A percentile compares a stretch with the other conserved stretches of the same genome.
These are phyloP conservation scores for Charanyca ferruginea DNA, from an alignment of 2,888 invertebrate species.

Conservation along the genomic window DNA sequence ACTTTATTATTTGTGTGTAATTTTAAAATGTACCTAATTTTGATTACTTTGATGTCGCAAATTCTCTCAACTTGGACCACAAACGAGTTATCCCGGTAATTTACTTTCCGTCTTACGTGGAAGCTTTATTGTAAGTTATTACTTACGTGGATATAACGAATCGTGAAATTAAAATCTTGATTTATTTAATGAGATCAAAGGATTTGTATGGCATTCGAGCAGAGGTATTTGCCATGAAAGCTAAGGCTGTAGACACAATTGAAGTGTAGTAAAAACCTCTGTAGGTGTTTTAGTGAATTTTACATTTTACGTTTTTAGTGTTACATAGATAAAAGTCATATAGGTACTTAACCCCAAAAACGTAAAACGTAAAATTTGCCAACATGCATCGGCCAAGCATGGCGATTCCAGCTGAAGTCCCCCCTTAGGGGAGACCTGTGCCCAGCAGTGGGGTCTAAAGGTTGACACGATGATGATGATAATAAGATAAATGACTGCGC, in stretches of 20 bases:
- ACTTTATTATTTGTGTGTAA: not conserved
- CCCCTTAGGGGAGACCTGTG: no score
- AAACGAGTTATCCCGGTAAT: slow-evolving; percentile 59
- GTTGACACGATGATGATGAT: no score
- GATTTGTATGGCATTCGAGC: not conserved
- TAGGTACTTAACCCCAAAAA: no score
- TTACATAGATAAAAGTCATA: no score
- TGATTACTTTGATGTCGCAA: not conserved
- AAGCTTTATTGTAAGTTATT: slow-evolving; percentile 61
- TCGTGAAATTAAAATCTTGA: slow-evolving; percentile 47
- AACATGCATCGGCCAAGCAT: no score
- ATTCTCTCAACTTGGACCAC: slow-evolving; percentile 31
- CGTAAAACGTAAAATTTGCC: no score
- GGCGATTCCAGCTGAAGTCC: no score
- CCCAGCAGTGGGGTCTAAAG: no score
- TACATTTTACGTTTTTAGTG: not conserved
- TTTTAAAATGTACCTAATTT: not conserved
- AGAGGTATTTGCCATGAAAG: not conserved
- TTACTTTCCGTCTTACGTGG: slow-evolving; percentile 60
- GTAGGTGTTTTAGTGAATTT: not conserved
- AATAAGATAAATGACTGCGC: not conserved
- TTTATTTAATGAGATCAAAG: slow-evolving; percentile 35
- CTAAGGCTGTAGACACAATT: not conserved
- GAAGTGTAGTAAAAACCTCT: not conserved
- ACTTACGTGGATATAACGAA: slow-evolving; percentile 50